Conservation (phyloP, 1,140 invertebrate genomes). For the Drosophila cardini region DNA sequence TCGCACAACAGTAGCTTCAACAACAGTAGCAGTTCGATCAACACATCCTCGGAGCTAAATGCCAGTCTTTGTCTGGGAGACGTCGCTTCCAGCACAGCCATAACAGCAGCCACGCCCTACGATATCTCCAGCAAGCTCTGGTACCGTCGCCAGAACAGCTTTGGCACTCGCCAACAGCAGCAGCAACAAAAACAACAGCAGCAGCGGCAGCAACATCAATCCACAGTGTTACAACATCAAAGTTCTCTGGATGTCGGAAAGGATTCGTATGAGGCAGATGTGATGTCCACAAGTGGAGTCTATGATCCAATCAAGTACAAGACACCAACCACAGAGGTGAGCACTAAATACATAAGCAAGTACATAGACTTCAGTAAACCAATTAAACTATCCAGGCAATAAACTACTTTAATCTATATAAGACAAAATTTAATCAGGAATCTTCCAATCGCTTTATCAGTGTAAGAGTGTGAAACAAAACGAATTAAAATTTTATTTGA, state of each 20-base stretch:
- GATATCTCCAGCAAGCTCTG: conserved; percentile 59
- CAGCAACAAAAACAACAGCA: conserved; percentile 26
- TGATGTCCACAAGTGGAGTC: conserved; percentile 49
- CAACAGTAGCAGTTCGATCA: conserved; percentile 64
- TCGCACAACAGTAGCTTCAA: conserved; percentile 38
- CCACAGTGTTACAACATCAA: conserved; percentile 7
- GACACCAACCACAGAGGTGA: conserved; percentile 84
- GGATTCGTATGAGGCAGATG: conserved; percentile 54
- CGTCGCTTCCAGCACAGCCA: conserved; percentile 49
- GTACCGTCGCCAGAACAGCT: conserved; percentile 59
- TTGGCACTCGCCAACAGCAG: conserved; percentile 49
- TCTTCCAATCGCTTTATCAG: too few relatives aligned
- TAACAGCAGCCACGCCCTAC: conserved; percentile 28
- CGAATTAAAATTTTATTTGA: too few relatives aligned
- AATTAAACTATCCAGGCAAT: too few relatives aligned
- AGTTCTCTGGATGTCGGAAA: neutral
- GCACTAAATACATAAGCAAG: too few relatives aligned
- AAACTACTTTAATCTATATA: too few relatives aligned
- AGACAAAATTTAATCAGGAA: too few relatives aligned
- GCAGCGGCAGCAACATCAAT: conserved; percentile 9
- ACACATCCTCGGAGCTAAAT: conserved; percentile 69
- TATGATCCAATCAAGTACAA: conserved; percentile 85
- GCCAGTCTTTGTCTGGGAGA: conserved; percentile 48
- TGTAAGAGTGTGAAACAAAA: too few relatives aligned
- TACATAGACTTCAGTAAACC: too few relatives aligned